These are phyloP conservation scores for Mandrillus leucophaeus DNA, from an alignment of 2,113 vertebrate genomes.

Conservation along the genomic window DNA sequence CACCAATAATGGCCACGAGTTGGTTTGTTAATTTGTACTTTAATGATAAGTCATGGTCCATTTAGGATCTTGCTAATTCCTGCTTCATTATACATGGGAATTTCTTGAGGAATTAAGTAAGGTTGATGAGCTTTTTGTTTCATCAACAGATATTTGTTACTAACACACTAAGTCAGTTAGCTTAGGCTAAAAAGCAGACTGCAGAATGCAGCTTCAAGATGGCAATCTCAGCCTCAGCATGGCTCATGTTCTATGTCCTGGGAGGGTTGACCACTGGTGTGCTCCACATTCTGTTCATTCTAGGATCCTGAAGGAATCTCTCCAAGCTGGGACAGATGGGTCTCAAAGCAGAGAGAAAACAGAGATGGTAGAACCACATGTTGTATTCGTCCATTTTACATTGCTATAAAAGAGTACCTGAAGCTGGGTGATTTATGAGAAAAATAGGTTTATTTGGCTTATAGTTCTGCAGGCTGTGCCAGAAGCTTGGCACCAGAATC, in stretches of 20 bases:
- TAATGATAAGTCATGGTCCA: neutral
- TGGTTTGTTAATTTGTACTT: neutral
- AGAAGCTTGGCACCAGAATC: no score
- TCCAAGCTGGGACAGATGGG: neutral
- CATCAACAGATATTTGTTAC: neutral
- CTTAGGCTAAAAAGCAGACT: neutral
- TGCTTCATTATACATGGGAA: neutral
- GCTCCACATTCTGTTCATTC: neutral
- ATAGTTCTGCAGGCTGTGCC: no score
- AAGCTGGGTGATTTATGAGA: no score
- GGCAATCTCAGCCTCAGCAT: neutral
- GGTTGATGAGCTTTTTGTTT: neutral
- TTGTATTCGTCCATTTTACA: no score
- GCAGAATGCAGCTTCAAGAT: neutral
- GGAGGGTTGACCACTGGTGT: neutral
- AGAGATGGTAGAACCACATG: neutral
- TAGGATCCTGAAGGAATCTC: neutral
- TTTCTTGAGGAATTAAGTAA: neutral
- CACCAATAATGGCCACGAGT: neutral
- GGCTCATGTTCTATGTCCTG: neutral
- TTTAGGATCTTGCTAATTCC: neutral
- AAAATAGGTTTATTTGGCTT: no score
- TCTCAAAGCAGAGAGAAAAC: neutral
- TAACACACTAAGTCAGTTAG: neutral
- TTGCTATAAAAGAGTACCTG: no score